phyloP scores from a whole-genome alignment of 2,797 vertebrate species.

The Argyrosomus regius region DNA sequence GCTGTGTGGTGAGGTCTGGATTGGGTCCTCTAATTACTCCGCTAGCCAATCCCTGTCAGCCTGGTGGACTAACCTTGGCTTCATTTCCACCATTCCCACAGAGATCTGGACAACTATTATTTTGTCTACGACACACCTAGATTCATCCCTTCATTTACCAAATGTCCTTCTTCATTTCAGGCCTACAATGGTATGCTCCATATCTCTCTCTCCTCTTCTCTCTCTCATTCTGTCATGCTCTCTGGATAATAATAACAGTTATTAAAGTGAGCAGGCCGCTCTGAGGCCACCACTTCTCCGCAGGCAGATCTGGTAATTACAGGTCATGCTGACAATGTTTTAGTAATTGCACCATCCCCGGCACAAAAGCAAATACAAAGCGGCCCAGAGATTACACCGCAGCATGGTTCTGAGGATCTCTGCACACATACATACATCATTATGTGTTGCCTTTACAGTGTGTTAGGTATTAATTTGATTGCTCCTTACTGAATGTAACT shows the following conservation, averaged over 20 bases:
- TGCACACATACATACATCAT: conserved; percentile 55
- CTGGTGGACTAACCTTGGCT: conserved; percentile 63
- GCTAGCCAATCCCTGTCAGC: conserved; percentile 69
- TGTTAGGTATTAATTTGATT: conserved; percentile 66
- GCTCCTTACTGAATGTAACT: conserved; percentile 54
- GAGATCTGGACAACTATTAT: conserved; percentile 65
- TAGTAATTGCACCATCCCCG: conserved; percentile 80
- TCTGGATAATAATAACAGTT: conserved; percentile 86
- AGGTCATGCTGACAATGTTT: conserved; percentile 82
- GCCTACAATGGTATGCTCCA: conserved; percentile 42
- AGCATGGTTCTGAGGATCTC: conserved; percentile 56
- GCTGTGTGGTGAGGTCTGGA: conserved; percentile 78
- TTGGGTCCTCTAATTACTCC: conserved; percentile 74
- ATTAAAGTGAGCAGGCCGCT: conserved; percentile 79
- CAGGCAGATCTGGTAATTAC: conserved; percentile 84
- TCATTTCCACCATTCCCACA: conserved; percentile 64
- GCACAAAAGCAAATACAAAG: conserved; percentile 77
- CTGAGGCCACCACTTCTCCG: conserved; percentile 76
- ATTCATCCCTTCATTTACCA: conserved; percentile 70
- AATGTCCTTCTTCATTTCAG: conserved; percentile 70
- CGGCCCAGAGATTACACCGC: conserved; percentile 63
- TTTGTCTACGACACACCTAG: conserved; percentile 76
- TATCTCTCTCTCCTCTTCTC: conserved; percentile 45
- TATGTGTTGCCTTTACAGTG: conserved; percentile 59
- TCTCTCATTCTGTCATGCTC: conserved; percentile 70